phyloP scores from a whole-genome alignment of 2,888 invertebrate species.

The Lamellibrachia satsuma region DNA sequence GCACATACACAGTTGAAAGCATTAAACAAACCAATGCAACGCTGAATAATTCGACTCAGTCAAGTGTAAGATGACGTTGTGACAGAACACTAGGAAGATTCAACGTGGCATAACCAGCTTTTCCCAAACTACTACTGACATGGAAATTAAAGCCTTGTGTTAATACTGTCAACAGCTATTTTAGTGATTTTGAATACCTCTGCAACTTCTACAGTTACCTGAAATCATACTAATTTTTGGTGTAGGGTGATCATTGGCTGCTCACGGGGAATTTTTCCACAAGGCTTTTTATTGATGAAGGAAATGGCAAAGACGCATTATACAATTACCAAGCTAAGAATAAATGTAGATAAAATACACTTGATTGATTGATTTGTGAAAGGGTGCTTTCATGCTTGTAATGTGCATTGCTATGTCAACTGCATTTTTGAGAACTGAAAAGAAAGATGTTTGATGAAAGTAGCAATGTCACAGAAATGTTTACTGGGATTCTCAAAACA shows the following conservation, averaged over 20 bases:
- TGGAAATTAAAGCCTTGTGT: neutral
- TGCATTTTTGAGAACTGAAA: neutral
- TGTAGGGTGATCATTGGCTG: neutral
- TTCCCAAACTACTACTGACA: neutral
- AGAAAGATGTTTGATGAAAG: neutral
- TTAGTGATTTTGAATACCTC: neutral
- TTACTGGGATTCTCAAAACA: neutral
- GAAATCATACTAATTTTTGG: neutral
- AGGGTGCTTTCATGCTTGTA: neutral
- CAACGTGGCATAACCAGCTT: constrained; percentile 6
- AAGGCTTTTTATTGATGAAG: neutral
- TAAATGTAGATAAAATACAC: neutral
- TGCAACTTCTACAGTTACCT: neutral
- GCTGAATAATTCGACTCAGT: neutral
- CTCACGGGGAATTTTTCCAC: neutral
- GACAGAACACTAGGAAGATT: neutral
- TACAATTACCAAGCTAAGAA: neutral
- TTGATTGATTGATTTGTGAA: neutral
- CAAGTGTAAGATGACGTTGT: neutral
- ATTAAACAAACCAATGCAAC: neutral
- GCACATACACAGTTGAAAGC: neutral
- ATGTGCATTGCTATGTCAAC: neutral
- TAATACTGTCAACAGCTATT: constrained; percentile 13
- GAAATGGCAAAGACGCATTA: neutral
- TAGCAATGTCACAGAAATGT: neutral